Evolutionary conservation across 2,888 invertebrate genomes (phyloP).

Genomic region (Archips xylosteana): DNA sequence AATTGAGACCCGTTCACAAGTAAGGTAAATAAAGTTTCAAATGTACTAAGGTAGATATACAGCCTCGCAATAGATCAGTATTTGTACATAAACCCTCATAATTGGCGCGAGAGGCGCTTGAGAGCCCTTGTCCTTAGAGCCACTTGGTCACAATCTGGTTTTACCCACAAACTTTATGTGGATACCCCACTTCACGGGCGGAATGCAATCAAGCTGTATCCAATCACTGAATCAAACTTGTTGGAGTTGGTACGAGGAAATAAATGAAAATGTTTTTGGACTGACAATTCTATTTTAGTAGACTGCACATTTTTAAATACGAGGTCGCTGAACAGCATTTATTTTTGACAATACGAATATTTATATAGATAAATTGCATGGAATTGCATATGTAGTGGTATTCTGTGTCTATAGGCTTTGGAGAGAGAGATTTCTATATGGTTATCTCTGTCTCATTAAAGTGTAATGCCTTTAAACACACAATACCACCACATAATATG

Average conservation of each 20-base stretch:
- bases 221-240: slow-evolving; percentile 22
- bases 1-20: background rate
- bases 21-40: background rate
- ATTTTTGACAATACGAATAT: no score
- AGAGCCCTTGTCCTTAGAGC: slow-evolving; percentile 24
- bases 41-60: background rate
- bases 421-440: no score
- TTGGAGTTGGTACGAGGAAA: background rate
- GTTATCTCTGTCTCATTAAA: no score
- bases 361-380: no score
- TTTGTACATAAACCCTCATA: slow-evolving; percentile 19
- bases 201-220: slow-evolving; percentile 23
- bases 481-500: no score
- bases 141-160: slow-evolving; percentile 37
- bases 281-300: no score
- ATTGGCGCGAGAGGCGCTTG: slow-evolving; percentile 23
- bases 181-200: slow-evolving; percentile 21
- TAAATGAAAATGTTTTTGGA: no score
- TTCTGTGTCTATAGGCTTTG: no score
- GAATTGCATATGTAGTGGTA: no score
- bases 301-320: no score
- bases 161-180: slow-evolving; percentile 28
- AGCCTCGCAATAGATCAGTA: background rate
- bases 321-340: no score
- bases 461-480: no score